These are phyloP conservation scores for Marmota monax DNA, from an alignment of 2,113 vertebrate species.

Conservation along the genomic window DNA sequence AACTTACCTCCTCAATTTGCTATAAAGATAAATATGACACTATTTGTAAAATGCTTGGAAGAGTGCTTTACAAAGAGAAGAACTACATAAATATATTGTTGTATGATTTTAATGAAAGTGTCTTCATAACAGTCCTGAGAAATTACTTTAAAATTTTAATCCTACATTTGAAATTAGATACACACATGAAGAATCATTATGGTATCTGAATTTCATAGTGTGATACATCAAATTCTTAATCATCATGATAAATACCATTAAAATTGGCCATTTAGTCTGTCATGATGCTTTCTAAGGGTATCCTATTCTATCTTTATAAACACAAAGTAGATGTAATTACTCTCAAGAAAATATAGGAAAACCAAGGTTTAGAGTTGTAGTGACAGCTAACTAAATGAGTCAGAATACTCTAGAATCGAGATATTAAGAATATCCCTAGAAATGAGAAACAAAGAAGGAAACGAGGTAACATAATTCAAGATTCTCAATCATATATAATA, in stretches of 20 bases:
- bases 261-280: neutral
- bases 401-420: neutral
- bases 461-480: neutral
- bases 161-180: constrained; percentile 39
- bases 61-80: neutral
- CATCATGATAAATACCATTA: neutral
- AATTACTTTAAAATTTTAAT: constrained; percentile 44
- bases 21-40: neutral
- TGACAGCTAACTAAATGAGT: neutral
- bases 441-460: neutral
- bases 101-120: neutral
- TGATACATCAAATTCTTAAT: neutral
- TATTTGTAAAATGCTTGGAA: neutral
- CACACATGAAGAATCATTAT: neutral
- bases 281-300: neutral
- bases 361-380: neutral
- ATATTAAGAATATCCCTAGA: neutral
- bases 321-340: neutral
- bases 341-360: constrained; percentile 7
- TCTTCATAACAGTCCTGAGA: neutral
- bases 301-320: constrained; percentile 36
- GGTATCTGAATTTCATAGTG: neutral
- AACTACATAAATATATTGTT: neutral
- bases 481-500: neutral
- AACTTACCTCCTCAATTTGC: neutral